Evolutionary conservation across 1,140 invertebrate species (phyloP).

Genomic region (Drosophila pachea): DNA sequence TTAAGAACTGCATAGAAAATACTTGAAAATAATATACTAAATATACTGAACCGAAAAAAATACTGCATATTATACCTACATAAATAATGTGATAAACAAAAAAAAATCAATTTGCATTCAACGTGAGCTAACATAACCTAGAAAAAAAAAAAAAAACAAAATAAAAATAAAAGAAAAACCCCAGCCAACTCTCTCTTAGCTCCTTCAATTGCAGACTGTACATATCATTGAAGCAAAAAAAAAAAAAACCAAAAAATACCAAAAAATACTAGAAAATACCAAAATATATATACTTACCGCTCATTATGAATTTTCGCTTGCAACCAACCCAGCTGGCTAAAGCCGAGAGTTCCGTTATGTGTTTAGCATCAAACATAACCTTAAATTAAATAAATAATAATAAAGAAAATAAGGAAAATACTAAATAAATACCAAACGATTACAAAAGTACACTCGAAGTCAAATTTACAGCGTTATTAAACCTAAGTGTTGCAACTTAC

Average conservation of each 20-base stretch:
- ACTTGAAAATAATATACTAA: conserved; percentile 12
- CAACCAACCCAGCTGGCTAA: neutral
- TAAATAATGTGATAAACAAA: conserved; percentile 71
- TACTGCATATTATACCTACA: conserved; percentile 39
- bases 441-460: neutral
- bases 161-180: neutral
- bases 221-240: conserved; percentile 48
- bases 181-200: neutral
- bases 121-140: conserved; percentile 17
- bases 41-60: conserved; percentile 4
- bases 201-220: conserved; percentile 50
- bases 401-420: neutral
- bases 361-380: conserved; percentile 2
- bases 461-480: conserved; percentile 20
- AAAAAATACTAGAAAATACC: conserved; percentile 3
- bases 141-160: neutral
- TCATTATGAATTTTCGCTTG: conserved; percentile 31
- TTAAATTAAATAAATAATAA: conserved; percentile 1
- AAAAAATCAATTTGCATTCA: conserved; percentile 35
- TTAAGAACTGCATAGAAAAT: conserved; percentile 48
- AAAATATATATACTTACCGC: neutral
- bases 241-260: too few species aligned
- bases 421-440: conserved; percentile 1
- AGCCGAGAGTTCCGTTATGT: conserved; percentile 15
- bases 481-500: conserved; percentile 39